A percentile compares a stretch with the other conserved stretches of the same genome.
Conservation (phyloP, 1,140 invertebrate genomes). For the Glossosoma conforme region DNA sequence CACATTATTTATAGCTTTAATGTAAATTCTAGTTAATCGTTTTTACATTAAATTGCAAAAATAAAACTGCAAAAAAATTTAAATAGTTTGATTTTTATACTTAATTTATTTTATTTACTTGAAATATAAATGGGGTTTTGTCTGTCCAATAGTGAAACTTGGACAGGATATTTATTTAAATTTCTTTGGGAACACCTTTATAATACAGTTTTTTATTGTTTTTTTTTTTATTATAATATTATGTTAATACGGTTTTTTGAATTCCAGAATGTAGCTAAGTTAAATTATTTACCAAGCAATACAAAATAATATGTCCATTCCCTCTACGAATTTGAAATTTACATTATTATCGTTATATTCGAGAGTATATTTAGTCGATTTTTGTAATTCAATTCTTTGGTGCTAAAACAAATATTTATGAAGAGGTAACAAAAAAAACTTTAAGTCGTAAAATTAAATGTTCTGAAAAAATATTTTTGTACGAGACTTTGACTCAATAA, state of each 20-base stretch:
- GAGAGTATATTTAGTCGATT: background rate
- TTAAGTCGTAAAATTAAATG: constrained; percentile 3
- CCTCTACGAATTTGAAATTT: background rate
- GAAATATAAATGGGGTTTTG: too few relatives aligned
- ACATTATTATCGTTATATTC: background rate
- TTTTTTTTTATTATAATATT: too few relatives aligned
- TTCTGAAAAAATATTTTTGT: constrained; percentile 1
- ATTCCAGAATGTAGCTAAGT: constrained; percentile 1
- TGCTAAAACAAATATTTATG: constrained; percentile 1
- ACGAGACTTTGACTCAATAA: background rate
- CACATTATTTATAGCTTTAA: too few relatives aligned
- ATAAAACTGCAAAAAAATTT: too few relatives aligned
- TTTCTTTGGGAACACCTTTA: too few relatives aligned
- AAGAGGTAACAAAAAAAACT: background rate
- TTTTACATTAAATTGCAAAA: too few relatives aligned
- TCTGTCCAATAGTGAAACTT: too few relatives aligned
- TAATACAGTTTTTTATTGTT: too few relatives aligned
- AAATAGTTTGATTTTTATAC: too few relatives aligned
- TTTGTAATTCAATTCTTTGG: constrained; percentile 4
- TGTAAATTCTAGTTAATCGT: too few relatives aligned
- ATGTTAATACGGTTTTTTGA: background rate
- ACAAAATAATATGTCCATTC: constrained; percentile 1
- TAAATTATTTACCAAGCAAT: background rate
- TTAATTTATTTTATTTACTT: too few relatives aligned
- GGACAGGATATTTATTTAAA: too few relatives aligned